phyloP scores from a whole-genome alignment of 2,888 invertebrate genomes.

The Perdita meconis region DNA sequence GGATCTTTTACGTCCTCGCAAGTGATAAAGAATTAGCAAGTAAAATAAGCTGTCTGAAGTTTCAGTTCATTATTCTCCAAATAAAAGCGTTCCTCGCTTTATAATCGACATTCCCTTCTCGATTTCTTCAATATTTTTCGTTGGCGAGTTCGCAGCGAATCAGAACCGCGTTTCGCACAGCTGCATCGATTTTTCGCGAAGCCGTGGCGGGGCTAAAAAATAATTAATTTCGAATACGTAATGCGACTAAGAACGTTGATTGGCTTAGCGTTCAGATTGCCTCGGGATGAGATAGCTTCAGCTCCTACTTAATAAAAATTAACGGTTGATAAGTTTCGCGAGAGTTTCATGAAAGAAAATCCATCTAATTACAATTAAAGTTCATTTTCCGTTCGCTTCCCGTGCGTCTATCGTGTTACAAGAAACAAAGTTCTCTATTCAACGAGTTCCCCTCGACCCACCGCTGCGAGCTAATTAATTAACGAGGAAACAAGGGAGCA shows the following conservation, averaged over 20 bases:
- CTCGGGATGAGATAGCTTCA: neutral
- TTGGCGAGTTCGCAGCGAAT: neutral
- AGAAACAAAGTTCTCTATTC: neutral
- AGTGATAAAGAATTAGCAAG: neutral
- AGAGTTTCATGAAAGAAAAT: neutral
- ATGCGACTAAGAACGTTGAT: neutral
- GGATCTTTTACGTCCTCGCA: neutral
- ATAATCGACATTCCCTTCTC: neutral
- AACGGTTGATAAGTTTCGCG: constrained; percentile 2
- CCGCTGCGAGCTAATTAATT: neutral
- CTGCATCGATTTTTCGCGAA: constrained; percentile 15
- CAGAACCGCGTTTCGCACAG: neutral
- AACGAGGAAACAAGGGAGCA: neutral
- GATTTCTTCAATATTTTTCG: neutral
- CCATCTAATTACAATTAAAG: neutral
- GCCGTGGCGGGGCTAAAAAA: neutral
- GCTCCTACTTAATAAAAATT: neutral
- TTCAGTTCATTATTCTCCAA: neutral
- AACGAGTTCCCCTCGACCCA: neutral
- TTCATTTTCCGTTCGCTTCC: neutral
- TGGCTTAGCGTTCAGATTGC: neutral
- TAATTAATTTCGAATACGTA: neutral
- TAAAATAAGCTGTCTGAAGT: neutral
- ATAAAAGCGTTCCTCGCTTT: neutral
- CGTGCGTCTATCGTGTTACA: neutral